A percentile compares a stretch with the other conserved stretches of the same genome.
These are phyloP conservation scores for Hemicrepidius hirtus DNA, from an alignment of 2,888 invertebrate species.

Conservation along the genomic window DNA sequence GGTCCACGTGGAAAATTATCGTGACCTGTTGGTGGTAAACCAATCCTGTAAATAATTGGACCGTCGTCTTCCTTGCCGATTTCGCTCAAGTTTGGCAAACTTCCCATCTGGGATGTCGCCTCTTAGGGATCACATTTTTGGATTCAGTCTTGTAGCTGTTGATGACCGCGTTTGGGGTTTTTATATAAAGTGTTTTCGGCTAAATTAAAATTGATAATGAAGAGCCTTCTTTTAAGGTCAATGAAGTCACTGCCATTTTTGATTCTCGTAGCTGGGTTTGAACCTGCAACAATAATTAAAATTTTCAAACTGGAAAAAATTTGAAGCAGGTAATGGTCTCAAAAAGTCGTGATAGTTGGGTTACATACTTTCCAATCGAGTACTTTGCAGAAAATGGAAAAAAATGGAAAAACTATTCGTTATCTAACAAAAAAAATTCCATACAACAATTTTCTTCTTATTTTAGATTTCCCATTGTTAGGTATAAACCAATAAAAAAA, in stretches of 20 bases:
- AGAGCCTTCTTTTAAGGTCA: background rate
- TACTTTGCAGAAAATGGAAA: too few species aligned
- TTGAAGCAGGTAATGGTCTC: too few species aligned
- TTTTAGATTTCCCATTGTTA: too few species aligned
- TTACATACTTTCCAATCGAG: too few species aligned
- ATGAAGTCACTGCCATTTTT: background rate
- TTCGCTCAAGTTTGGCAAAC: conserved; percentile 80
- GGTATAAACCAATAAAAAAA: too few species aligned
- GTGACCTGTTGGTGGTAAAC: conserved; percentile 30
- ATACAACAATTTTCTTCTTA: too few species aligned
- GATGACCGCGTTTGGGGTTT: background rate
- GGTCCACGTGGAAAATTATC: conserved; percentile 25
- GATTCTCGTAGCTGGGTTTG: background rate
- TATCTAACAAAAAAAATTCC: too few species aligned
- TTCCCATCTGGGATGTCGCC: conserved; percentile 73
- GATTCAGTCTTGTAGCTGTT: conserved; percentile 10
- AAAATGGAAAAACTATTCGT: too few species aligned
- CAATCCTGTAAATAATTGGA: conserved; percentile 27
- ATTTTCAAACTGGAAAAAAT: too few species aligned
- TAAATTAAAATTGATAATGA: background rate
- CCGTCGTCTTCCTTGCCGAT: conserved; percentile 69
- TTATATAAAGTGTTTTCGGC: background rate
- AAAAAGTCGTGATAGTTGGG: too few species aligned
- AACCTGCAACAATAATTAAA: too few species aligned
- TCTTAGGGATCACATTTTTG: conserved; percentile 32